Evolutionary conservation across 2,888 invertebrate species (phyloP).

Genomic region (Rhagonycha fulva): DNA sequence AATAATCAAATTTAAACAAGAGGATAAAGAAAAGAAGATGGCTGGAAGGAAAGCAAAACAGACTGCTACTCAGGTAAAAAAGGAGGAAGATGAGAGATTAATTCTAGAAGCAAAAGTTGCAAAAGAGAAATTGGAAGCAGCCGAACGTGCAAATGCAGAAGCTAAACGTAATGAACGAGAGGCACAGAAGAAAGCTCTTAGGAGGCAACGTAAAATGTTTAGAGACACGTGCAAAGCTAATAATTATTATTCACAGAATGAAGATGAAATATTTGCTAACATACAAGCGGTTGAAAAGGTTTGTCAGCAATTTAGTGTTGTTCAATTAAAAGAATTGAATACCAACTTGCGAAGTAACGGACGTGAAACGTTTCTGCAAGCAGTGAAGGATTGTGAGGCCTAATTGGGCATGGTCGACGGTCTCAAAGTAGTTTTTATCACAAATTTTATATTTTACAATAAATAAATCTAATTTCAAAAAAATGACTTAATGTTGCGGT

Average conservation of each 20-base stretch:
- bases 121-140: constrained; percentile 78
- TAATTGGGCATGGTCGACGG: too few species aligned
- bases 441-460: too few species aligned
- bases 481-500: too few species aligned
- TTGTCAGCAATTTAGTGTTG: constrained; percentile 76
- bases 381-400: constrained; percentile 71
- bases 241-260: constrained; percentile 76
- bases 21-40: constrained; percentile 88
- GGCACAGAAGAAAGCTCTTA: constrained; percentile 79
- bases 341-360: constrained; percentile 69
- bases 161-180: constrained; percentile 85
- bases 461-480: too few species aligned
- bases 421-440: too few species aligned
- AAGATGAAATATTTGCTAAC: constrained; percentile 75
- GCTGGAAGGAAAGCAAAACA: constrained; percentile 88
- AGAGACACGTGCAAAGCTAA: constrained; percentile 79
- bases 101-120: constrained; percentile 73
- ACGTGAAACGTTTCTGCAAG: constrained; percentile 67
- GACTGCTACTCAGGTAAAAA: constrained; percentile 79
- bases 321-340: constrained; percentile 78
- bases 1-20: constrained; percentile 89
- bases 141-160: constrained; percentile 80
- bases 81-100: constrained; percentile 81
- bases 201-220: constrained; percentile 83
- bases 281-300: constrained; percentile 93